Conservation (phyloP, 2,888 invertebrate genomes). For the Argyresthia albistria region DNA sequence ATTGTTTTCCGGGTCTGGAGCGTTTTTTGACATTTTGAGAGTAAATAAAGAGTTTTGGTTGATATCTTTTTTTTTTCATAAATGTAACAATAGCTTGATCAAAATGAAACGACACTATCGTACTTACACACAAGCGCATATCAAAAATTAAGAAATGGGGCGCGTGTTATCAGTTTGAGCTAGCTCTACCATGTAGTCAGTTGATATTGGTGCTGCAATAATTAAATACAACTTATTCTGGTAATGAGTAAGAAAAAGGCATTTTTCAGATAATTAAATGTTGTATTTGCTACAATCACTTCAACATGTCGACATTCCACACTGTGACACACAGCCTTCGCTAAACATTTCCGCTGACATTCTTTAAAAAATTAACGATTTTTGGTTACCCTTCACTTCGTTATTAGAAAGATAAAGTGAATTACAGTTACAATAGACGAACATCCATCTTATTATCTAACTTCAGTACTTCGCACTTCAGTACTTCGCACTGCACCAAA, state of each 20-base stretch:
- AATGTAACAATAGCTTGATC: too few species aligned
- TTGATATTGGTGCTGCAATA: too few species aligned
- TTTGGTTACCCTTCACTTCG: neutral
- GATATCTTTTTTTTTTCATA: neutral
- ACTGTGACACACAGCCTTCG: neutral
- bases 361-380: too few species aligned
- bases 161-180: too few species aligned
- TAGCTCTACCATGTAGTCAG: too few species aligned
- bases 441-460: neutral
- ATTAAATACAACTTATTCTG: too few species aligned
- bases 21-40: conserved; percentile 7
- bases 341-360: neutral
- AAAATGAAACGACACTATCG: too few species aligned
- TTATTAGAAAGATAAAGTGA: neutral
- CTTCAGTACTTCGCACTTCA: neutral
- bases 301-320: neutral
- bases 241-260: neutral
- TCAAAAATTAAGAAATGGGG: too few species aligned
- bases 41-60: conserved; percentile 9
- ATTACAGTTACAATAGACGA: conserved; percentile 3
- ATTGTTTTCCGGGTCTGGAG: neutral
- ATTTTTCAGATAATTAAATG: neutral
- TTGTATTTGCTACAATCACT: conserved; percentile 1
- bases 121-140: too few species aligned
- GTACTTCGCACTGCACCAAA: neutral